Conservation (phyloP, 2,888 invertebrate species). For the Eueremaeus valkanovi region DNA sequence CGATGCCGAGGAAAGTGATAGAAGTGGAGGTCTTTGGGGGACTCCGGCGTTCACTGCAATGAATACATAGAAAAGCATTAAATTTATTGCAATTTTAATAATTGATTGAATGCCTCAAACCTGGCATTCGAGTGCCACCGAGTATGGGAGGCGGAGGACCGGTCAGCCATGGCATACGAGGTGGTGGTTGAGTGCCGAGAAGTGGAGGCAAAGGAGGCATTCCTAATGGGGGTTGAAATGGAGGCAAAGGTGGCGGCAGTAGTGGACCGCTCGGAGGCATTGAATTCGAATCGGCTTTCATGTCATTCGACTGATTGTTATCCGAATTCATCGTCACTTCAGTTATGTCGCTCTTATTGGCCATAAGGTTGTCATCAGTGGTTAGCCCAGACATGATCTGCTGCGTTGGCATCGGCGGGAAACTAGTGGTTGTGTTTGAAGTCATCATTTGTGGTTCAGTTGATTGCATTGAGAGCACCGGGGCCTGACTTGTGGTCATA, state of each 20-base stretch:
- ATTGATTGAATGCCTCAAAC: too few relatives aligned
- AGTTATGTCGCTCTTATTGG: background rate
- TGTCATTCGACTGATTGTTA: background rate
- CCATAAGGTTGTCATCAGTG: background rate
- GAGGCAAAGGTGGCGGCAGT: constrained; percentile 21
- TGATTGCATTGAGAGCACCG: constrained; percentile 4
- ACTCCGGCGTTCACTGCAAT: too few relatives aligned
- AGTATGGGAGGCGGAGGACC: constrained; percentile 33
- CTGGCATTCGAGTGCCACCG: constrained; percentile 7
- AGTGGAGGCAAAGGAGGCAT: constrained; percentile 31
- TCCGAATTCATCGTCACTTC: background rate
- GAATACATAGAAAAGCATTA: background rate
- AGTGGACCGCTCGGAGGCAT: background rate
- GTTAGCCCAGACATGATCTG: background rate
- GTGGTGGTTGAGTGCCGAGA: constrained; percentile 27
- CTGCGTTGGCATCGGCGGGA: background rate
- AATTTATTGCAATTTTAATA: background rate
- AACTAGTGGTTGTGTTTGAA: background rate
- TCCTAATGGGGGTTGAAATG: constrained; percentile 6
- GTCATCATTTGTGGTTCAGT: background rate
- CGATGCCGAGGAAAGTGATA: background rate
- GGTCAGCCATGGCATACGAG: constrained; percentile 21
- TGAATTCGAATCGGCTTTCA: background rate
- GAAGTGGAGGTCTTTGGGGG: constrained; percentile 21
- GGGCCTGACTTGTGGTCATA: background rate